These are phyloP conservation scores for Melanogrammus aeglefinus DNA, from an alignment of 2,797 vertebrate genomes.

Conservation along the genomic window DNA sequence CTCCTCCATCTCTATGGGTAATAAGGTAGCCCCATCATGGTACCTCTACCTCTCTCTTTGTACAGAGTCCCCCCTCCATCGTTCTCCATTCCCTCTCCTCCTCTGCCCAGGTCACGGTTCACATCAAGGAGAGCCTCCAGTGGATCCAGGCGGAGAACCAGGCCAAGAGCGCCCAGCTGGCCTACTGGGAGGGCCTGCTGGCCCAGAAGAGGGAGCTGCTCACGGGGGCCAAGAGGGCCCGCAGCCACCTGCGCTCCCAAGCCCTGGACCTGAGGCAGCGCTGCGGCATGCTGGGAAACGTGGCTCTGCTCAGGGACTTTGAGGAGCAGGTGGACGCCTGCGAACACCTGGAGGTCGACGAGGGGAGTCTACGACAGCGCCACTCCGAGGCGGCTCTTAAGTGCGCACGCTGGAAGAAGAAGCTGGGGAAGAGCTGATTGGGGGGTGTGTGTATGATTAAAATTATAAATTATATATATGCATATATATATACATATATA, in stretches of 20 bases:
- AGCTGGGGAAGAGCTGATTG: neutral
- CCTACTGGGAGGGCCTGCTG: conserved; percentile 49
- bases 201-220: conserved; percentile 61
- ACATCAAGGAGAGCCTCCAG: conserved; percentile 77
- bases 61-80: neutral
- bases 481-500: too few relatives aligned
- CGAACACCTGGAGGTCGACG: conserved; percentile 41
- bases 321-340: conserved; percentile 68
- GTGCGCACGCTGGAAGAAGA: neutral
- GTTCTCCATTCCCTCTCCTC: too few relatives aligned
- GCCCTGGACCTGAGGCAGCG: conserved; percentile 65
- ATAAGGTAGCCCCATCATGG: too few relatives aligned
- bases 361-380: conserved; percentile 59
- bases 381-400: neutral
- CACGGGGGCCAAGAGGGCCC: conserved; percentile 61
- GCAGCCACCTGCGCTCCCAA: conserved; percentile 59
- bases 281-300: conserved; percentile 73
- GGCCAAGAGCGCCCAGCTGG: conserved; percentile 57
- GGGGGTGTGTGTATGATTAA: neutral
- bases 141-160: conserved; percentile 66
- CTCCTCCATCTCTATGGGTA: too few relatives aligned
- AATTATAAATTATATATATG: neutral
- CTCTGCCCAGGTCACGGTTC: conserved; percentile 62
- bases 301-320: conserved; percentile 72
- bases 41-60: neutral